phyloP scores from a whole-genome alignment of 64 coral and sea anemone genomes.

The Dendronephthya gigantea region DNA sequence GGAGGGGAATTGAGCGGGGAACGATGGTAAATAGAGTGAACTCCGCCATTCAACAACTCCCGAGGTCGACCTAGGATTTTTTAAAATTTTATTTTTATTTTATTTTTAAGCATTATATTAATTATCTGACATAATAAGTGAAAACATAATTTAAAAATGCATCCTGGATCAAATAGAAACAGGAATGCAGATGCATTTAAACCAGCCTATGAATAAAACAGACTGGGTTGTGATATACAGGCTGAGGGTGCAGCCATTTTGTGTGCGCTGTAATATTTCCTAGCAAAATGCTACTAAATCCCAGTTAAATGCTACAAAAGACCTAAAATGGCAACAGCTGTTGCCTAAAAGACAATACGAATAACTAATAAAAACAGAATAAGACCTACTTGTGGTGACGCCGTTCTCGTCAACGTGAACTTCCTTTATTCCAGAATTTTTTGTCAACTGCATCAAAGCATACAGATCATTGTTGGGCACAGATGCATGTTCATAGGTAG shows the following conservation, averaged over 20 bases:
- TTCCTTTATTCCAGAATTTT: conserved; percentile 1
- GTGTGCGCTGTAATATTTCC: too few relatives aligned
- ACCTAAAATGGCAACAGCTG: too few relatives aligned
- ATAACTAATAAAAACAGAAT: not conserved
- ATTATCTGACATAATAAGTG: not conserved
- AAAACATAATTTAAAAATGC: not conserved
- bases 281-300: too few relatives aligned
- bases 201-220: too few relatives aligned
- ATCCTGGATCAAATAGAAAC: too few relatives aligned
- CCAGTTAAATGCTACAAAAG: too few relatives aligned
- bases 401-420: not conserved
- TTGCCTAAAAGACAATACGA: too few relatives aligned
- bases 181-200: too few relatives aligned
- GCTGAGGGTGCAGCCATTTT: too few relatives aligned
- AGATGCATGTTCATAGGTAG: not conserved
- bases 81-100: not conserved
- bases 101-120: not conserved
- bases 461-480: conserved; percentile 7
- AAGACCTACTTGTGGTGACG: not conserved
- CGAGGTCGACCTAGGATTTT: not conserved
- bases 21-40: not conserved
- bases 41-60: conserved; percentile 8
- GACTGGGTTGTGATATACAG: too few relatives aligned
- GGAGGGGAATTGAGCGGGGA: not conserved
- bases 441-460: not conserved